These are phyloP conservation scores for Sinosuthora webbiana DNA, from an alignment of 2,113 vertebrate genomes.

Conservation along the genomic window DNA sequence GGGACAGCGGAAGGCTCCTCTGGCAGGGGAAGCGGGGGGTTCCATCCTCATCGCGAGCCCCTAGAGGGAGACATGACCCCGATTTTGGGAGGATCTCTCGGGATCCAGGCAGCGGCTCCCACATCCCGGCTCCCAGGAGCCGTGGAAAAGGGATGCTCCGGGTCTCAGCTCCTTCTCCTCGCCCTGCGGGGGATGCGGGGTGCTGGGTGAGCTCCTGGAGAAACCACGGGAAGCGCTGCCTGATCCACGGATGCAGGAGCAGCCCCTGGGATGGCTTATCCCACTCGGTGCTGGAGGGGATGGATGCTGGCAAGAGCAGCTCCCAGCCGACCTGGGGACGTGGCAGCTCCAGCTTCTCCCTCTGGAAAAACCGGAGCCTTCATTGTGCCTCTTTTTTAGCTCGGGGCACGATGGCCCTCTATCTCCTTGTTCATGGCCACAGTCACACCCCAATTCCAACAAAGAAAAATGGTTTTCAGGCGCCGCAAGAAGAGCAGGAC, in stretches of 20 bases:
- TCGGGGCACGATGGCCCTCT: fast-evolving
- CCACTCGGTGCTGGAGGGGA: fast-evolving
- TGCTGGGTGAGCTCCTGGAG: fast-evolving
- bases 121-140: not conserved
- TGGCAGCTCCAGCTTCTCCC: not conserved
- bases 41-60: not conserved
- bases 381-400: fast-evolving
- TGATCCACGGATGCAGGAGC: not conserved
- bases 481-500: not conserved
- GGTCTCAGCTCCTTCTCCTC: not conserved
- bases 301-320: fast-evolving
- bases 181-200: fast-evolving
- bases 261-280: fast-evolving
- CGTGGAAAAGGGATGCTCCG: fast-evolving
- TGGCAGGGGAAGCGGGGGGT: not conserved
- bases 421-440: fast-evolving
- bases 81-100: not conserved
- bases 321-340: not conserved
- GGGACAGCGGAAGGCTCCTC: fast-evolving
- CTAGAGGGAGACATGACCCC: constrained; percentile 60
- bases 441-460: not conserved
- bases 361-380: not conserved
- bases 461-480: not conserved
- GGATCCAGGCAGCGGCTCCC: not conserved
- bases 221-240: fast-evolving